A percentile compares a stretch with the other conserved stretches of the same genome.
Conservation (phyloP, 2,888 invertebrate genomes). For the Dynastes hyllus region DNA sequence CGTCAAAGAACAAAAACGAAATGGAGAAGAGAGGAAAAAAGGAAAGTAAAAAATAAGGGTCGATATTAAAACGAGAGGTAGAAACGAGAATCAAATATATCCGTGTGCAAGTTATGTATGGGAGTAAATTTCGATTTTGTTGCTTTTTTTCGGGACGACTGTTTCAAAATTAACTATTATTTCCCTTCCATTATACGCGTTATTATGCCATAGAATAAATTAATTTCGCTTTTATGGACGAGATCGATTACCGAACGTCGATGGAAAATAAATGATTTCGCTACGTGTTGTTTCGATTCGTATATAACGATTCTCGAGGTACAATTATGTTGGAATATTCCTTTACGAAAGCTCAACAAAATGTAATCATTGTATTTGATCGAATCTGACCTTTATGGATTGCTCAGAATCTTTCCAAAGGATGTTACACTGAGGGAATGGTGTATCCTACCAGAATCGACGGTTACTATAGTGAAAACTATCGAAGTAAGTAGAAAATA, state of each 20-base stretch:
- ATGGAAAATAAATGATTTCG: slow-evolving; percentile 1
- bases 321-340: neutral
- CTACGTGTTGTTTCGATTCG: slow-evolving; percentile 6
- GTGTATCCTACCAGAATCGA: no score
- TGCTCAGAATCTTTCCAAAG: no score
- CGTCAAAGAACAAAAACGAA: neutral
- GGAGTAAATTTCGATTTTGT: neutral
- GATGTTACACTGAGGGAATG: no score
- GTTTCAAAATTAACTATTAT: slow-evolving; percentile 20
- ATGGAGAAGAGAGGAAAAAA: neutral
- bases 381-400: no score
- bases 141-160: neutral
- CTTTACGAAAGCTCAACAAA: no score
- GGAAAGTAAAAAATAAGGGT: neutral
- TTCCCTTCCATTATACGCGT: slow-evolving; percentile 9
- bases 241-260: slow-evolving; percentile 16
- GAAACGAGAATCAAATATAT: slow-evolving; percentile 12
- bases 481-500: no score
- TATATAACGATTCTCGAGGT: neutral
- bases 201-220: slow-evolving; percentile 24
- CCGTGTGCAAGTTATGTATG: neutral
- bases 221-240: slow-evolving; percentile 31
- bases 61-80: slow-evolving; percentile 18
- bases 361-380: no score
- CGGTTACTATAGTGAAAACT: no score